phyloP scores from a whole-genome alignment of 2,888 invertebrate species.

The Pyralis farinalis region DNA sequence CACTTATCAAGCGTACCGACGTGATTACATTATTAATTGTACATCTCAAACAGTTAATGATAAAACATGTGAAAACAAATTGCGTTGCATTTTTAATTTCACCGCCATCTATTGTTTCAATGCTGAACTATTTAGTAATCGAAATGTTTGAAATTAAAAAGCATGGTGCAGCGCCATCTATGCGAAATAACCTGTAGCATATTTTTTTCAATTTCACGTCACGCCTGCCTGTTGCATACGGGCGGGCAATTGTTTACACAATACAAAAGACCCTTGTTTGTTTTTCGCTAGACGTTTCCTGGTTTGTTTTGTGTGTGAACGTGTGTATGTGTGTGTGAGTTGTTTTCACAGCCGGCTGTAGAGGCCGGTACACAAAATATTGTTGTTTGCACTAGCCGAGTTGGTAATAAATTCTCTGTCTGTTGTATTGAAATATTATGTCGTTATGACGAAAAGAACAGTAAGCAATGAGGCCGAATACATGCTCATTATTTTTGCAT shows the following conservation, averaged over 20 bases:
- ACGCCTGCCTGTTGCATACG: constrained; percentile 79
- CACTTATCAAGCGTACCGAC: too few relatives aligned
- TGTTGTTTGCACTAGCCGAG: constrained; percentile 65
- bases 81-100: background rate
- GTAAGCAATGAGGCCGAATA: background rate
- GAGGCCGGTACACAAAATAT: constrained; percentile 73
- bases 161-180: constrained; percentile 45
- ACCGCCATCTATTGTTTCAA: constrained; percentile 46
- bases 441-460: constrained; percentile 1
- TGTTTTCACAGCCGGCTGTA: constrained; percentile 72
- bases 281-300: constrained; percentile 82
- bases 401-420: constrained; percentile 63
- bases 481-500: background rate
- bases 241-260: constrained; percentile 77
- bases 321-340: constrained; percentile 41
- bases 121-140: constrained; percentile 21
- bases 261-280: constrained; percentile 81
- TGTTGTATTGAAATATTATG: constrained; percentile 13
- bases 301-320: constrained; percentile 77
- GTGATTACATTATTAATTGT: too few relatives aligned
- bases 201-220: constrained; percentile 65
- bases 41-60: too few relatives aligned
- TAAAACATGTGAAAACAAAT: too few relatives aligned
- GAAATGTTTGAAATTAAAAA: constrained; percentile 4
- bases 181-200: constrained; percentile 53